Evolutionary conservation across 2,113 vertebrate species (phyloP), one percentile per base, ranked within the genome.

Genomic region (Myxocyprinus asiaticus): DNA sequence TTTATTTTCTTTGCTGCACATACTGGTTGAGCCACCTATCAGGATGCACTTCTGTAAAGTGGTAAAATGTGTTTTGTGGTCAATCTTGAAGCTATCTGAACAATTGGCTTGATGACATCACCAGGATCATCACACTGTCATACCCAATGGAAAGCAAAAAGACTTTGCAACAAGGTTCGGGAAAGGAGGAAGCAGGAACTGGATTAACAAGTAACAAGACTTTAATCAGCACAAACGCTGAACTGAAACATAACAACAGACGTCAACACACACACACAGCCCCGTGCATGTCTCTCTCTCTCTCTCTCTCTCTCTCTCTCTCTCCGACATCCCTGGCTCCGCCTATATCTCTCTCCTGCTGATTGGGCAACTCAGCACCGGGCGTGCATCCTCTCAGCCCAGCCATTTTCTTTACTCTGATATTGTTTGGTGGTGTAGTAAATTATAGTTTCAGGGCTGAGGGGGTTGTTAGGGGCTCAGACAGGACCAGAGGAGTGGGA

Each of bases 31-130:
- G 55, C n/a, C 55, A 58, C 1, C 14, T 58, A 15, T 87, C 85
- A 87, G 77, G 78, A 33, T 73, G 47, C 47, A 55, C 62, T 81
- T 88, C 81, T 67, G 77, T 77, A 67, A 85, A 77, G 85, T 77
- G 81, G 76, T 86, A 77, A 62, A 82, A 69, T 68, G 70, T 69
- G 50, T 71, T 70, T 87, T 67, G 76, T 77, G 82, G 82, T 48
- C 50, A 33, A 56, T 55, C 5, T 43, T 76, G 51, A 80, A 75
- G 77, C 59, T 78, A n/a, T n/a, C n/a, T 33, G 22, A 33, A 33
- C 22, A 33, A 33, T 33, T 33, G 22, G 22, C 22, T 33, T 33
- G 22, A 82, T 89, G 86, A 88, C 86, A 87, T 87, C 85, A 88
- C 73, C 62, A 85, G 82, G 82, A 50, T 22, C 58, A 12, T 74